Conservation (phyloP, 2,113 vertebrate genomes). For the Aegithalos caudatus region DNA sequence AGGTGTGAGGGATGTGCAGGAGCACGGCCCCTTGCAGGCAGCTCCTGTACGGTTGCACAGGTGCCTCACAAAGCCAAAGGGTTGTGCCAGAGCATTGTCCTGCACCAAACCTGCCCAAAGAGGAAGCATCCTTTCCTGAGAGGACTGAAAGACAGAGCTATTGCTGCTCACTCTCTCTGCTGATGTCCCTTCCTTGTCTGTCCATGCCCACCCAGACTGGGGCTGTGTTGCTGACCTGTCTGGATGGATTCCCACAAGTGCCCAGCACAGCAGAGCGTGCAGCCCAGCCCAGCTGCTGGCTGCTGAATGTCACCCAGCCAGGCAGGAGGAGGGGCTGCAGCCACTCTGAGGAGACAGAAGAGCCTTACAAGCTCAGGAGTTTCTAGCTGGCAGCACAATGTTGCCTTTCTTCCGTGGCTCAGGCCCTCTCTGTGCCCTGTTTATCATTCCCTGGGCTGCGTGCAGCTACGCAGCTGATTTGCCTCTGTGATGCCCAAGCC, state of each 20-base stretch:
- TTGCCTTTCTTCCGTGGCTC: slow-evolving; percentile 56
- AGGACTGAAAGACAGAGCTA: background rate
- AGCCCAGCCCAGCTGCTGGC: slow-evolving; percentile 2
- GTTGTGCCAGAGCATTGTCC: background rate
- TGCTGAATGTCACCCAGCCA: background rate
- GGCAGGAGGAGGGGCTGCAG: background rate
- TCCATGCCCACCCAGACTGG: background rate
- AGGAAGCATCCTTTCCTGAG: background rate
- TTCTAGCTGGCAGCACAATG: slow-evolving; percentile 56
- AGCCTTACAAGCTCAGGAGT: slow-evolving; percentile 21
- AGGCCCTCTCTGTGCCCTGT: slow-evolving; percentile 26
- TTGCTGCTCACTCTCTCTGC: background rate
- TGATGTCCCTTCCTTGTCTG: fast-evolving
- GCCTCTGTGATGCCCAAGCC: background rate
- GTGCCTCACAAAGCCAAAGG: background rate
- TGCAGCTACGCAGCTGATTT: slow-evolving; percentile 5
- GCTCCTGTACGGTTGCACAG: background rate
- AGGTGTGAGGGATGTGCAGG: background rate
- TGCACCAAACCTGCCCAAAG: background rate
- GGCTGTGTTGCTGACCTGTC: background rate
- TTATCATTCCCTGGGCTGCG: slow-evolving; percentile 20
- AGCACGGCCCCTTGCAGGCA: background rate
- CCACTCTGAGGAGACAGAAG: slow-evolving; percentile 3
- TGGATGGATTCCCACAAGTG: background rate
- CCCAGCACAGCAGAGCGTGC: background rate